A percentile compares a stretch with the other conserved stretches of the same genome.
These are phyloP conservation scores for Zophobas morio DNA, from an alignment of 1,140 invertebrate species.

Conservation along the genomic window DNA sequence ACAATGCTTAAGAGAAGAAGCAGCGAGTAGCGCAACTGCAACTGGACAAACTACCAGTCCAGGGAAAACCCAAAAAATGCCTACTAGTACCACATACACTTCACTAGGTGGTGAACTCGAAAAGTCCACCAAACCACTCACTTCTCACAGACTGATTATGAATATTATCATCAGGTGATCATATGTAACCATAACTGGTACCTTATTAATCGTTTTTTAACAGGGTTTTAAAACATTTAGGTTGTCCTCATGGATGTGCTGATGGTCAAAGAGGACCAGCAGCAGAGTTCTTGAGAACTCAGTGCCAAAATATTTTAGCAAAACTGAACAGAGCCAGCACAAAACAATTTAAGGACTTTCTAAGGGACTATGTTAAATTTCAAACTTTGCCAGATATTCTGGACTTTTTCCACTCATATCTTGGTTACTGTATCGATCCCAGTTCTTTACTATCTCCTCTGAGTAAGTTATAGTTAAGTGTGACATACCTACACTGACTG, in stretches of 20 bases:
- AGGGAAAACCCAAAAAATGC: constrained; percentile 60
- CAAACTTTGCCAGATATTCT: constrained; percentile 87
- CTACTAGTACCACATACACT: constrained; percentile 50
- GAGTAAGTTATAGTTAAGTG: constrained; percentile 75
- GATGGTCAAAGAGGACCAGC: constrained; percentile 89
- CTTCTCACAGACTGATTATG: constrained; percentile 64
- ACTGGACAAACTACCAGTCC: constrained; percentile 66
- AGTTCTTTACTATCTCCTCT: constrained; percentile 85
- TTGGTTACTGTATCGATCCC: constrained; percentile 95
- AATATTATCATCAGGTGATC: constrained; percentile 64
- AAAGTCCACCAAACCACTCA: constrained; percentile 63
- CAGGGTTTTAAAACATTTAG: constrained; percentile 90
- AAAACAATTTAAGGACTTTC: constrained; percentile 83
- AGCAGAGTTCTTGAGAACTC: constrained; percentile 90
- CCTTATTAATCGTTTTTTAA: constrained; percentile 47
- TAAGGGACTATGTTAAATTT: constrained; percentile 84
- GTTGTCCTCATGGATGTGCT: constrained; percentile 92
- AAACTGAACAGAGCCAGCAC: constrained; percentile 80
- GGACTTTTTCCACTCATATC: constrained; percentile 95
- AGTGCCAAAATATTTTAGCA: constrained; percentile 87
- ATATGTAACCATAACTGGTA: neutral
- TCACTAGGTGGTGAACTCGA: constrained; percentile 59
- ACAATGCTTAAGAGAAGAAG: constrained; percentile 70
- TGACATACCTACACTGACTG: neutral
- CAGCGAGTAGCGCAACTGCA: constrained; percentile 53